These are phyloP conservation scores for Hypothenemus hampei DNA, from an alignment of 1,140 invertebrate genomes.

Conservation along the genomic window DNA sequence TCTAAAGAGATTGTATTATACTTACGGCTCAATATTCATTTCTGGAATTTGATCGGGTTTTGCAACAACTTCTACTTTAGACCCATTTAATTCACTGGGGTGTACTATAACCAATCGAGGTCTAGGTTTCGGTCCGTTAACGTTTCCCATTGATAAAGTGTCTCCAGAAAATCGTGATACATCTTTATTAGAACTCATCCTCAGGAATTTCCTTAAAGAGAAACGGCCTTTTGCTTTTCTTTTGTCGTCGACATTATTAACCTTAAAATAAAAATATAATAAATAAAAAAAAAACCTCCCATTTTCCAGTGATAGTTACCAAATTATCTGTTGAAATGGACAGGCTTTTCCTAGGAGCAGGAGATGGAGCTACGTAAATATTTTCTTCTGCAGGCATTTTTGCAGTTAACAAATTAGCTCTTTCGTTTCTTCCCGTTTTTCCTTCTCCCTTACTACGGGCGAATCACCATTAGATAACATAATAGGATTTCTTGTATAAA, in stretches of 20 bases:
- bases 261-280: not conserved
- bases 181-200: conserved; percentile 68
- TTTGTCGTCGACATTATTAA: conserved; percentile 53
- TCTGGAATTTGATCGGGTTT: conserved; percentile 48
- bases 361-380: conserved; percentile 53
- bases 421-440: conserved; percentile 59
- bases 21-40: too few species aligned
- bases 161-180: conserved; percentile 49
- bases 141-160: too few species aligned
- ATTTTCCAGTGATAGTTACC: conserved; percentile 29
- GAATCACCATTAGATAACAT: conserved; percentile 54
- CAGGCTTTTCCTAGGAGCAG: conserved; percentile 59
- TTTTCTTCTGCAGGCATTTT: conserved; percentile 44
- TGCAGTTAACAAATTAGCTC: conserved; percentile 59
- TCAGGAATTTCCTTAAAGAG: conserved; percentile 76
- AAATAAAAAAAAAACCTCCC: not conserved
- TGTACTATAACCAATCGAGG: conserved; percentile 76
- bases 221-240: conserved; percentile 62
- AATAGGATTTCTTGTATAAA: conserved; percentile 20
- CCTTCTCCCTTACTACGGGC: conserved; percentile 67
- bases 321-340: conserved; percentile 70
- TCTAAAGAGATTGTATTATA: too few species aligned
- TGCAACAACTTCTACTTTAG: conserved; percentile 66
- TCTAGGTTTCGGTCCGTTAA: conserved; percentile 26
- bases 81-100: conserved; percentile 77